These are phyloP conservation scores for Nephrotoma flavescens DNA, from an alignment of 2,888 invertebrate species.

Conservation along the genomic window DNA sequence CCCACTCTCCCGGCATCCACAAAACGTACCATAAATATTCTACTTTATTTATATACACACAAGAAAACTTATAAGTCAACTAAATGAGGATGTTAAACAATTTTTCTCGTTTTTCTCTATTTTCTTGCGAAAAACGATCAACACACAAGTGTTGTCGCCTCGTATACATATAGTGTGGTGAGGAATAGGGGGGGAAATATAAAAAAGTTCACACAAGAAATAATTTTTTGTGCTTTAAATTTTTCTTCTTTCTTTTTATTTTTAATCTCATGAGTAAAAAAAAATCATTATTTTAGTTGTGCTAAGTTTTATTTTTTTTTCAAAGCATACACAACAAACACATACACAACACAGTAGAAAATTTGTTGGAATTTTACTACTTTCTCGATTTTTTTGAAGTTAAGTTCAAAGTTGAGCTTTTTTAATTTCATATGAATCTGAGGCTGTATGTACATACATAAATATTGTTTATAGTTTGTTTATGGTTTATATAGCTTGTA, in stretches of 20 bases:
- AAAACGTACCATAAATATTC: neutral
- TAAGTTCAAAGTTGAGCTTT: neutral
- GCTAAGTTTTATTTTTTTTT: neutral
- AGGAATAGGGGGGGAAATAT: neutral
- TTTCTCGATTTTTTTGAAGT: neutral
- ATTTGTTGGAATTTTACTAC: neutral
- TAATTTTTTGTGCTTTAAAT: neutral
- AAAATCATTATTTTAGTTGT: neutral
- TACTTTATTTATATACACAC: neutral
- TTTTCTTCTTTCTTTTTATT: neutral
- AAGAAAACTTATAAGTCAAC: neutral
- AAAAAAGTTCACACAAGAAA: neutral
- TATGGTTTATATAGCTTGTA: neutral
- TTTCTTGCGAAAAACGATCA: neutral
- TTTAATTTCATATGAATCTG: neutral
- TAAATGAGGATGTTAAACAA: neutral
- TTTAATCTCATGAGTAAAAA: neutral
- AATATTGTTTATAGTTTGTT: neutral
- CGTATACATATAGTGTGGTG: neutral
- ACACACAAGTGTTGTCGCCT: neutral
- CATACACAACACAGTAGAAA: neutral
- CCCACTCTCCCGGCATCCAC: neutral
- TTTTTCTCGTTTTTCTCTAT: neutral
- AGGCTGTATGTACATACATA: neutral
- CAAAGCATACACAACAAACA: neutral